These are phyloP conservation scores for Plectropomus leopardus DNA, from an alignment of 2,113 vertebrate species.

Conservation along the genomic window DNA sequence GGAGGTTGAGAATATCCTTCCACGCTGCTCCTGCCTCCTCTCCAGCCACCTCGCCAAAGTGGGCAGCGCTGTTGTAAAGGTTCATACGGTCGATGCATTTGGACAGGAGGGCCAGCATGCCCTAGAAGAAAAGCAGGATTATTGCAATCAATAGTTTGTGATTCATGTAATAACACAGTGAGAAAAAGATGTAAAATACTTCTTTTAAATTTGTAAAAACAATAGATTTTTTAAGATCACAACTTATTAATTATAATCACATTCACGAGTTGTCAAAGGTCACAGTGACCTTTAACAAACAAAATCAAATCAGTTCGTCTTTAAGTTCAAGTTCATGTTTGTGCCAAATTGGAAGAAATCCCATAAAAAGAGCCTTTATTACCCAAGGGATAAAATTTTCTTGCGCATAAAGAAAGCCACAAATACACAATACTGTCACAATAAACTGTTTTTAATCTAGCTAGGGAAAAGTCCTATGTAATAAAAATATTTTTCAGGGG, in stretches of 20 bases:
- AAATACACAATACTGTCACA: not conserved
- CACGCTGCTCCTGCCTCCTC: constrained; percentile 91
- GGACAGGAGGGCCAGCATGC: constrained; percentile 93
- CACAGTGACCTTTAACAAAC: too few relatives aligned
- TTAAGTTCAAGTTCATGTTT: too few relatives aligned
- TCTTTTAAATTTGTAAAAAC: not conserved
- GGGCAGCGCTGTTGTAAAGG: constrained; percentile 91
- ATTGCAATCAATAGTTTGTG: not conserved
- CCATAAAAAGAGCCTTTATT: too few relatives aligned
- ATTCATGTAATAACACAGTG: not conserved
- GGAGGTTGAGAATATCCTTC: constrained; percentile 96
- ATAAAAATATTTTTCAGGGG: too few relatives aligned
- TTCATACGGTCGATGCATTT: constrained; percentile 97
- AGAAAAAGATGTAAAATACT: not conserved
- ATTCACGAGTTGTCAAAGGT: too few relatives aligned
- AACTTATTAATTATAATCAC: not conserved
- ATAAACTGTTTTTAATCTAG: not conserved
- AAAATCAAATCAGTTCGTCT: too few relatives aligned
- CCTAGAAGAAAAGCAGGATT: constrained; percentile 80
- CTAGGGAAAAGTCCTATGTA: not conserved
- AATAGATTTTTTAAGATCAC: not conserved
- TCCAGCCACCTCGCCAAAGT: constrained; percentile 91
- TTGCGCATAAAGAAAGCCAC: not conserved
- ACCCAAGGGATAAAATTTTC: not conserved
- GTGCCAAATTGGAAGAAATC: too few relatives aligned